Evolutionary conservation across 2,888 invertebrate genomes (phyloP), one percentile per base, ranked within the genome.

Genomic region (Priapulus caudatus): DNA sequence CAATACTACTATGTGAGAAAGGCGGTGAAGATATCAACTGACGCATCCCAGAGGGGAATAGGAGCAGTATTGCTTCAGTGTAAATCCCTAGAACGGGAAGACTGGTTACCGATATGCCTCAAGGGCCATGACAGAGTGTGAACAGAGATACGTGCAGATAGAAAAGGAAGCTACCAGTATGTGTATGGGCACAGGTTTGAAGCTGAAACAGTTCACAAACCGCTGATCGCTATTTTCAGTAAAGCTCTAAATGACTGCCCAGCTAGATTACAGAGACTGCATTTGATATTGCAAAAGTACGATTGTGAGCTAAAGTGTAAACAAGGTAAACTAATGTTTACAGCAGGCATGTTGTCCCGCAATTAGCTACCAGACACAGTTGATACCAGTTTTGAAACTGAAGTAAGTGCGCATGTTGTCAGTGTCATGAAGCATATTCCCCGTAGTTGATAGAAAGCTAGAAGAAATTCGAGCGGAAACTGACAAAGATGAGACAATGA

Each of bases 151-250:
- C 52, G 65, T 65, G 0, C 65, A 68, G 54, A 69, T 70, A 10
- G 68, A 71, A 54, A 67, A 67, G 54, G 68, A 71, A 58, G 64
- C 66, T 0, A 53, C n/a, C 33, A 33, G 33, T 33, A 10, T n/a
- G n/a, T 33, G n/a, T 33, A 10, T 33, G 33, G 10, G 5, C 10
- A n/a, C 10, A 10, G 10, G 33, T 10, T 33, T 20, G 59, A 71
- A 24, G 50, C 43, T n/a, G 60, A 63, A 56, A 72, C 69, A 0
- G 69, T 72, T 54, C 69, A 70, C 58, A 68, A 67, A 54, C 69
- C 69, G 1, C 54, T 69, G 3, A 49, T 68, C 1, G 55, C 65
- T 18, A 52, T 72, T 2, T 47, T 71, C 10, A 59, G 63, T 1
- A 70, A 69, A 54, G 54, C 62, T 18, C 53, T 70, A 18, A 61